Evolutionary conservation across 2,888 invertebrate genomes (phyloP), one percentile per base, ranked within the genome.

Genomic region (Griposia aprilina): DNA sequence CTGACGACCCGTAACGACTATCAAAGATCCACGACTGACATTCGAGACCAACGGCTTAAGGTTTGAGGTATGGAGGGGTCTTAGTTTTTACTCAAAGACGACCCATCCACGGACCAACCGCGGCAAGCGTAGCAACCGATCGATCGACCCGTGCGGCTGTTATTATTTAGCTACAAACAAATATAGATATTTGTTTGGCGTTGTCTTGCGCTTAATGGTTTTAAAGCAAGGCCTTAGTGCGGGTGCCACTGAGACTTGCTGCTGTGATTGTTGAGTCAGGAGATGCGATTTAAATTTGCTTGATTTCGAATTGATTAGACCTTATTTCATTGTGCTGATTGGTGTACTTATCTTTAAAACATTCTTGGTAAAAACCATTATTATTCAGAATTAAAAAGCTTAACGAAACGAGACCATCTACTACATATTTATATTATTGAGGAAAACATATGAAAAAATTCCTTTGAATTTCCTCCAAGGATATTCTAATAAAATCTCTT

Each of bases 371-470:
- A 36, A 36, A 36, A 36, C 30, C 57, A n/a, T n/a, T n/a, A n/a
- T n/a, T 57, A 63, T 23, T 55, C 4, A n/a, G 10, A 23, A 65
- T 17, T 17, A 6, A 23, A 30, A 52, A 20, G 1, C n/a, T n/a
- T 55, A 17, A 15, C 1, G 57, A 30, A 68, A 41, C 26, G 50
- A 55, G 1, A 66, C 15, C 8, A 13, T 13, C 6, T 36, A 26
- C n/a, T 10, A 30, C 15, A 1, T 30, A 45, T 52, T 20, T 7
- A 55, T 59, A n/a, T 10, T 8, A 48, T 79, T 36, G 26, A 76
- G 36, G 70, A 80, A 80, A 50, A 67, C 23, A 48, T 45, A 23
- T 45, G 10, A 60, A 20, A 52, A 26, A 26, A 45, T 78, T 52
- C 11, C n/a, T 55, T 73, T 15, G 13, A 55, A 73, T 20, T 41